Evolutionary conservation across 2,888 invertebrate species (phyloP).

Genomic region (Odontothrips loti): DNA sequence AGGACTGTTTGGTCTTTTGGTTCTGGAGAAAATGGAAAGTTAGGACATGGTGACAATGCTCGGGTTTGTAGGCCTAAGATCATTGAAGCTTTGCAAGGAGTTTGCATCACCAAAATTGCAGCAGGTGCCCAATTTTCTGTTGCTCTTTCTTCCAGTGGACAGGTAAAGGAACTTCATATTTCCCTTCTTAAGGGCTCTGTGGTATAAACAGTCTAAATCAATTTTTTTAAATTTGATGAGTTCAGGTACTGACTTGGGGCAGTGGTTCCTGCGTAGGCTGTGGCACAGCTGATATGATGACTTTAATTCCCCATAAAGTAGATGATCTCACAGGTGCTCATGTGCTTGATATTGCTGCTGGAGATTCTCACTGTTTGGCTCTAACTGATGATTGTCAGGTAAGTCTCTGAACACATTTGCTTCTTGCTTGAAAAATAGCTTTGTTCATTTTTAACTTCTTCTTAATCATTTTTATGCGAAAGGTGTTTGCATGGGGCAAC

Average conservation of each 20-base stretch:
- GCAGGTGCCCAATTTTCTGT: constrained; percentile 54
- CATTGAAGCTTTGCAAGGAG: constrained; percentile 55
- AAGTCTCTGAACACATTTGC: constrained; percentile 21
- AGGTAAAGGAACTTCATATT: constrained; percentile 41
- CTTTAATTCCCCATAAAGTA: constrained; percentile 53
- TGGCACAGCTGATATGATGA: constrained; percentile 54
- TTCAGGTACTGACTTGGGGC: constrained; percentile 59
- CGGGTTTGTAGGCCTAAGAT: constrained; percentile 55
- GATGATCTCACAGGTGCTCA: constrained; percentile 52
- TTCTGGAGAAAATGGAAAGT: constrained; percentile 54
- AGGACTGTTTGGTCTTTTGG: constrained; percentile 57
- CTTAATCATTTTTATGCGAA: constrained; percentile 32
- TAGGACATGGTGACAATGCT: constrained; percentile 51
- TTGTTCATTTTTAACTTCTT: not conserved
- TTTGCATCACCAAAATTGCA: constrained; percentile 54
- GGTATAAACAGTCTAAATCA: constrained; percentile 16
- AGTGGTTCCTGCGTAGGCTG: constrained; percentile 57
- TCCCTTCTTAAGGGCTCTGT: not conserved
- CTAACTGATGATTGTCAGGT: constrained; percentile 54
- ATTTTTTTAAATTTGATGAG: constrained; percentile 5
- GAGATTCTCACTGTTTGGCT: constrained; percentile 59
- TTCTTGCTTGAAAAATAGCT: not conserved
- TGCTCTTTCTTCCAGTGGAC: constrained; percentile 52
- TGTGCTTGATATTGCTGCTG: constrained; percentile 57
- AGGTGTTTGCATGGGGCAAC: constrained; percentile 47